phyloP scores from a whole-genome alignment of 2,888 invertebrate genomes.

The Acheta domesticus region DNA sequence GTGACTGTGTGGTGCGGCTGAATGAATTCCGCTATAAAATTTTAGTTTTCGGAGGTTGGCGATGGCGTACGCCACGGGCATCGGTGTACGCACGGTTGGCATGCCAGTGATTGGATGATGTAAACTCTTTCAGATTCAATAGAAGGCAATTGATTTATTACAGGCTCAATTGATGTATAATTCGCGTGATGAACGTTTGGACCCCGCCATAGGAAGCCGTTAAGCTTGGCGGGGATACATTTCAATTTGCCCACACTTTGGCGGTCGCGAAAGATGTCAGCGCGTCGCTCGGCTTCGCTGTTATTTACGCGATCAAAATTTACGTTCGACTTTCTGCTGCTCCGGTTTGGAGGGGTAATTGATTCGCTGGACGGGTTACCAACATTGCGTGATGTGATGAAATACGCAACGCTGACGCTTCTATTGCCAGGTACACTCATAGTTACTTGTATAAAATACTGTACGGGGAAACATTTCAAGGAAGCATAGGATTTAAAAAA shows the following conservation, averaged over 20 bases:
- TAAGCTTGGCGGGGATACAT: background rate
- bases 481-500: no score
- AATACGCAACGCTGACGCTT: no score
- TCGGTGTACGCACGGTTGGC: background rate
- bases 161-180: background rate
- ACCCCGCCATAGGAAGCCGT: background rate
- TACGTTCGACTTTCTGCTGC: slow-evolving; percentile 3
- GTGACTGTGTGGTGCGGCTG: background rate
- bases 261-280: background rate
- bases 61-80: background rate
- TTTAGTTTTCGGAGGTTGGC: background rate
- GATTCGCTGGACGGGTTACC: background rate
- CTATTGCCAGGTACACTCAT: no score
- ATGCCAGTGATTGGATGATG: background rate
- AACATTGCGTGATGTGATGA: background rate
- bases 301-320: slow-evolving; percentile 1
- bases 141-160: slow-evolving; percentile 3
- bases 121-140: slow-evolving; percentile 2
- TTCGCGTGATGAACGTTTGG: background rate
- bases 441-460: no score
- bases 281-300: background rate
- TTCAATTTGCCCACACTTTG: background rate
- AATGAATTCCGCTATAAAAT: background rate
- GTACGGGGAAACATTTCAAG: no score
- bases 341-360: background rate